Evolutionary conservation across 2,797 vertebrate species (phyloP), one percentile per base, ranked within the genome.

Genomic region (Lateolabrax maculatus): DNA sequence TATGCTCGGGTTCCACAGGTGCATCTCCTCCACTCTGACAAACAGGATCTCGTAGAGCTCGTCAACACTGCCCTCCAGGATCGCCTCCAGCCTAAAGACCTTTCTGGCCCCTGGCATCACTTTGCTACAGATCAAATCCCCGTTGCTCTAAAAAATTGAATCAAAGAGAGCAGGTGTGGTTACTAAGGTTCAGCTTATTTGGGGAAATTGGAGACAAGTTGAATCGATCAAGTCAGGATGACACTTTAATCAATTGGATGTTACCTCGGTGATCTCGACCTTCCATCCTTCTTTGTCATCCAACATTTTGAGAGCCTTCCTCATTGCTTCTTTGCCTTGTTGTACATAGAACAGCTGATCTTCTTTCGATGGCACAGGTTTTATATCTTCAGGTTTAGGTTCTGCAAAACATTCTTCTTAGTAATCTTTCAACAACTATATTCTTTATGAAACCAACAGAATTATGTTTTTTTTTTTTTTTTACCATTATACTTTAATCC

Each of bases 1-100:
- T 68, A 97, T 89, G 80, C 77, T 91, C 0, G 96, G 96, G 89
- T 97, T 97, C 97, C 97, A 97, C 66, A 43, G 53, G 58, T 95
- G 94, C 94, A 96, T 96, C 58, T 96, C 94, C 73, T 97, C 96
- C 6, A 96, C 85, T 68, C 88, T 87, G 73, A 95, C 88, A 31
- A 96, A 96, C 53, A 97, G 86, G n/a, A 96, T 84, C 23, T 66
- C 80, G 1, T 96, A 93, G 15, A 96, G 89, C 34, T 88, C 81
- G 0, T 94, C 95, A 16, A 93, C 84, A 0, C 93, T 89, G 36
- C 91, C 92, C 0, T 95, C 90, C 55, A 97, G 86, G 12, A 96
- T 91, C 0, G 90, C 91, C 62, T 97, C 96, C 51, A 96, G 85
- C 29, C 91, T 87, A 82, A 96, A 97, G 52, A 97, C 95, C 77